Evolutionary conservation across 2,113 vertebrate genomes (phyloP), one percentile per base, ranked within the genome.

Genomic region (Oceanites oceanicus): DNA sequence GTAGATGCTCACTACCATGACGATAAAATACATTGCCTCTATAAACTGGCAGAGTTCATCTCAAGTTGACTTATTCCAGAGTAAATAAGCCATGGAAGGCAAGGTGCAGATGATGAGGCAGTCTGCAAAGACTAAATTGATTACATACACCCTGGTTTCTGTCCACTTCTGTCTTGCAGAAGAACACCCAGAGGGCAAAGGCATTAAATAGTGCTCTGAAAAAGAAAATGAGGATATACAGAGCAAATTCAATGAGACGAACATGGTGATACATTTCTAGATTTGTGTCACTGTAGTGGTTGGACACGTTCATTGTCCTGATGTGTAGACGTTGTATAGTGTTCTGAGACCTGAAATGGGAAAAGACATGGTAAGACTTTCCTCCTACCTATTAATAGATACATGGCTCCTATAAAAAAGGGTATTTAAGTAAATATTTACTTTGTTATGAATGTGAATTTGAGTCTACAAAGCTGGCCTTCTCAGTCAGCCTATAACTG

Each of bases 1-100:
- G 66, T 96, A 95, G 88, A 98, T 98, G 83, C 98, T 98, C 92
- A 97, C 96, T 75, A 98, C 88, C 81, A 97, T 98, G 94, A 98
- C 98, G 86, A 94, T 76, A 75, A 95, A 94, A 96, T 98, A 98
- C 59, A 88, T 16, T 2, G 74, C 79, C 65, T 97, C 94, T 11
- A 94, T 81, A 25, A 97, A 44, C 18, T 55, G 90, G 87, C 98
- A 98, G 21, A 81, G 83, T 2, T 66, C 49, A 55, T 91, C 49
- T 4, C 17, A 4, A 1, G 13, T 9, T 44, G 79, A 92, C 10
- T 10, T 6, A 1, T 9, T 25, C 42, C 14, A 36, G 67, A 95
- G 70, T 21, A 95, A 93, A 62, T 68, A 27, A 38, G 97, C 90
- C 71, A 94, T 72, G 47, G 96, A 91, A 27, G 98, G 98, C 76